These are phyloP conservation scores for Brachionus sp. DNA, from an alignment of 1,140 invertebrate species.

Conservation along the genomic window DNA sequence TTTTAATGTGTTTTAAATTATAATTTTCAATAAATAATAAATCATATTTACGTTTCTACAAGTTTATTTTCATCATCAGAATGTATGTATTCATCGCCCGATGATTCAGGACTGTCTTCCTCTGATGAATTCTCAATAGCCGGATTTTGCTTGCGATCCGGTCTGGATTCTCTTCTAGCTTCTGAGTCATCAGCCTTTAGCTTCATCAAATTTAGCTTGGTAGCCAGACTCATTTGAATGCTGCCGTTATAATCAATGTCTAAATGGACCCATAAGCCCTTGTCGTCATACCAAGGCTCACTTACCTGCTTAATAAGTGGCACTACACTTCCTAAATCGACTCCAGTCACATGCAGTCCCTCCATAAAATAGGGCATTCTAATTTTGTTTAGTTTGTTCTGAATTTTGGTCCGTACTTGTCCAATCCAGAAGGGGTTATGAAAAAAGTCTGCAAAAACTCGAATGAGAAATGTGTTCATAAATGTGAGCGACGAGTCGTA, in stretches of 20 bases:
- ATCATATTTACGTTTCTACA: conserved; percentile 47
- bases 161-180: not conserved
- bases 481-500: conserved; percentile 59
- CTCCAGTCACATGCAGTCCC: conserved; percentile 71
- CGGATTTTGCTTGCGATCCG: conserved; percentile 49
- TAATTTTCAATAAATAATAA: not conserved
- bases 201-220: conserved; percentile 85
- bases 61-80: conserved; percentile 48
- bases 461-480: conserved; percentile 72
- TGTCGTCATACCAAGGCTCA: conserved; percentile 73
- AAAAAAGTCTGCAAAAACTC: conserved; percentile 75
- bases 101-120: conserved; percentile 86
- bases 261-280: conserved; percentile 86
- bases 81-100: conserved; percentile 72
- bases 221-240: conserved; percentile 84
- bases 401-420: conserved; percentile 69
- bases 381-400: conserved; percentile 79
- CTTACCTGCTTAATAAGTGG: conserved; percentile 73
- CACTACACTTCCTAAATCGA: conserved; percentile 71
- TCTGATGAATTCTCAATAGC: conserved; percentile 65
- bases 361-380: conserved; percentile 84
- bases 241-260: conserved; percentile 83
- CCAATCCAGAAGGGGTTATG: conserved; percentile 66
- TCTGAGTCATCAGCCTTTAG: conserved; percentile 60
- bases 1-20: no score